Evolutionary conservation across 2,888 invertebrate genomes (phyloP).

Genomic region (Philereme vetulata): DNA sequence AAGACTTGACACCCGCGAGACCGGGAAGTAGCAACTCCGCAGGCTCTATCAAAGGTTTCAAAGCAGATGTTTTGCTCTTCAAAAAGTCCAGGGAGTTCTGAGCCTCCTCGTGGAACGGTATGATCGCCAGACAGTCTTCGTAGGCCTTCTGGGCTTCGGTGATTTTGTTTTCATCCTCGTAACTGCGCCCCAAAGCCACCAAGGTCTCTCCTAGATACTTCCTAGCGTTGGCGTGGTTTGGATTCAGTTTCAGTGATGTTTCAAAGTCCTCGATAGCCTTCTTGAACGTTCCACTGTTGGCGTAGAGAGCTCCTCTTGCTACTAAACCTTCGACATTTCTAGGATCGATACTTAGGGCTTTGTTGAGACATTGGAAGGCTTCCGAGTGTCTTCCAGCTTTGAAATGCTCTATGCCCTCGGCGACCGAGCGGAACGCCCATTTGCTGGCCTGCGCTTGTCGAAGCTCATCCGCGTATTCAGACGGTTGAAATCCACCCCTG

Average conservation of each 20-base stretch:
- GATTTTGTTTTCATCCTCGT: slow-evolving; percentile 93
- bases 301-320: slow-evolving; percentile 95
- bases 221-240: slow-evolving; percentile 95
- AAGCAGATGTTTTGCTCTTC: slow-evolving; percentile 85
- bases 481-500: slow-evolving; percentile 90
- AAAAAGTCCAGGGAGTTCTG: slow-evolving; percentile 92
- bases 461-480: slow-evolving; percentile 92
- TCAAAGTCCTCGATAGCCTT: slow-evolving; percentile 98
- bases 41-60: slow-evolving; percentile 86
- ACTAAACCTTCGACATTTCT: slow-evolving; percentile 96
- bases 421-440: slow-evolving; percentile 96
- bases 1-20: slow-evolving; percentile 79
- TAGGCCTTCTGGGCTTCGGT: slow-evolving; percentile 94
- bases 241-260: slow-evolving; percentile 93
- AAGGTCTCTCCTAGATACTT: slow-evolving; percentile 97
- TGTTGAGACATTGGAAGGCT: slow-evolving; percentile 97
- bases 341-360: slow-evolving; percentile 95
- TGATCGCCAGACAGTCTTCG: slow-evolving; percentile 91
- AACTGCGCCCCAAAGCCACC: slow-evolving; percentile 94
- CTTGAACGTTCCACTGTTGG: slow-evolving; percentile 96
- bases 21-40: slow-evolving; percentile 85
- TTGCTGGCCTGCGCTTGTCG: slow-evolving; percentile 95
- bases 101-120: slow-evolving; percentile 94
- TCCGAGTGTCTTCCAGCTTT: slow-evolving; percentile 96
- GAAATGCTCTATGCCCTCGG: slow-evolving; percentile 97